phyloP scores from a whole-genome alignment of 2,797 vertebrate species.

The Pteropus rufus region DNA sequence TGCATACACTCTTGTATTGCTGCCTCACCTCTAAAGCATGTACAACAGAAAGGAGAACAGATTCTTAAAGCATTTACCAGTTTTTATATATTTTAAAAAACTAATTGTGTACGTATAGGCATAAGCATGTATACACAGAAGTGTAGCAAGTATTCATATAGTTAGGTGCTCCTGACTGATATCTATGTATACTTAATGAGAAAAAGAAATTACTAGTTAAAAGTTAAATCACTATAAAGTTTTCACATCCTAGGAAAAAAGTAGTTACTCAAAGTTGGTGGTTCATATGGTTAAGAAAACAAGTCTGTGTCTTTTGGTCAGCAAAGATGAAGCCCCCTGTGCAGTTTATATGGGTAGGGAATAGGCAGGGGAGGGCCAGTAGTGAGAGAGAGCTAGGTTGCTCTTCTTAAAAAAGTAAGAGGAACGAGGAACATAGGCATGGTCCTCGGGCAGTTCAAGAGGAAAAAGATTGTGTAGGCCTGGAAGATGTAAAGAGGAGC shows the following conservation, averaged over 20 bases:
- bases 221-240: neutral
- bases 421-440: neutral
- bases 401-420: neutral
- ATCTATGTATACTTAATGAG: neutral
- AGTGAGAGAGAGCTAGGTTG: fast-evolving
- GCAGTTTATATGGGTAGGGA: no score
- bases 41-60: neutral
- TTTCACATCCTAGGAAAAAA: neutral
- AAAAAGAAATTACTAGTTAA: neutral
- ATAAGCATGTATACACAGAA: neutral
- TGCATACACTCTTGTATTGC: neutral
- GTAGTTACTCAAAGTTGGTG: neutral
- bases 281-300: neutral
- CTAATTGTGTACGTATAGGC: neutral
- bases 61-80: neutral
- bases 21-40: neutral
- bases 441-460: fast-evolving
- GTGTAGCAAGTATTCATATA: neutral
- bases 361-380: neutral
- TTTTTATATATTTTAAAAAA: slow-evolving; percentile 13
- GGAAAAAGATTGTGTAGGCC: neutral
- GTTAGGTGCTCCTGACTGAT: neutral
- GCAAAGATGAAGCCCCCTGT: neutral
- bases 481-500: neutral
- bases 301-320: neutral